Evolutionary conservation across 92 coral and sea anemone genomes (phyloP).

Genomic region (Meandrina meandrites): DNA sequence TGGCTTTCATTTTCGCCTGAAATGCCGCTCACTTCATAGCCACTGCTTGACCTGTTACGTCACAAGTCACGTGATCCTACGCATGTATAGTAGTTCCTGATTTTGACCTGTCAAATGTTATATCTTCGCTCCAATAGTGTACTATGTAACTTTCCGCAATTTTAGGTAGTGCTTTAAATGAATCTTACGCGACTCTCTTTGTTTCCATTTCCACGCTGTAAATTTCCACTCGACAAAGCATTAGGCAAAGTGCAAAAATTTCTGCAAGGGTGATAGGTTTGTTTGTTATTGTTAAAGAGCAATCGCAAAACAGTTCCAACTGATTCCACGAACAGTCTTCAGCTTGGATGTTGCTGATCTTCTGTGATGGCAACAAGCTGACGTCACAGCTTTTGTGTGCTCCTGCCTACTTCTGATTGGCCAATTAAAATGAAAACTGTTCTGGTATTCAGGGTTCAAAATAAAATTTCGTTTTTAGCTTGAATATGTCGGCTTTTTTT

Average conservation of each 20-base stretch:
- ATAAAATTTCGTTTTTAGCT: too few species aligned
- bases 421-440: neutral
- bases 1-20: neutral
- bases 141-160: too few species aligned
- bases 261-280: neutral
- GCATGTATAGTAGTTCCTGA: conserved; percentile 18
- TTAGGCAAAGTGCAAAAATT: neutral
- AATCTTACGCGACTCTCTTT: neutral
- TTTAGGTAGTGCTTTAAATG: neutral
- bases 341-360: neutral
- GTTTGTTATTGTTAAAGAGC: neutral
- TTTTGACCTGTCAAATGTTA: neutral
- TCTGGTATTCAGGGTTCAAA: too few species aligned
- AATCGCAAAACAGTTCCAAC: neutral
- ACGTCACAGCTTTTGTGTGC: neutral
- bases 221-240: neutral
- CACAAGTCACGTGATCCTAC: conserved; percentile 5
- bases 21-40: neutral
- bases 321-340: neutral
- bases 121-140: neutral
- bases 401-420: neutral
- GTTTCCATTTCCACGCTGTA: neutral
- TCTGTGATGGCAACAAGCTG: neutral
- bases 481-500: too few species aligned
- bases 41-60: neutral